These are phyloP conservation scores for Kryphioiulus occultus DNA, from an alignment of 2,888 invertebrate genomes.

Conservation along the genomic window DNA sequence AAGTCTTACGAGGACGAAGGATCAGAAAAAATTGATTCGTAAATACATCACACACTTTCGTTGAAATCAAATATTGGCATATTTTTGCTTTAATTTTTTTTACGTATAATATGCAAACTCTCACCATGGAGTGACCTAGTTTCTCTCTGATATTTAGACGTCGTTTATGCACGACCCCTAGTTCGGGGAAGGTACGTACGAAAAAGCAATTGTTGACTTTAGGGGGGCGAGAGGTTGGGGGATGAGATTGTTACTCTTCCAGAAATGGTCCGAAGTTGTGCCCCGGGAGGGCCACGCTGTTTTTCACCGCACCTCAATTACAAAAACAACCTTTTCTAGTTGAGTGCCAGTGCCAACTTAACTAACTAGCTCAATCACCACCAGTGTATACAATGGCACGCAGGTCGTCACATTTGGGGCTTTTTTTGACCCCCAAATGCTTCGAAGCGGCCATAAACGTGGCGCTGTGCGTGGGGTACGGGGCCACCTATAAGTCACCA, in stretches of 20 bases:
- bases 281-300: not conserved
- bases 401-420: conserved; percentile 3
- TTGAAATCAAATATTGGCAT: too few relatives aligned
- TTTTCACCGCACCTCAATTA: conserved; percentile 42
- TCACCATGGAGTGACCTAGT: too few relatives aligned
- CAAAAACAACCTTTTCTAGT: not conserved
- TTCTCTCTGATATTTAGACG: not conserved
- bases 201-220: conserved; percentile 16
- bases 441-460: conserved; percentile 1
- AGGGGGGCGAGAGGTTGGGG: not conserved
- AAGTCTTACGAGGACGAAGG: too few relatives aligned
- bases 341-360: conserved; percentile 6
- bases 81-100: too few relatives aligned
- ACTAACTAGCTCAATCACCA: conserved; percentile 17
- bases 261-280: conserved; percentile 16
- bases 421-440: conserved; percentile 8
- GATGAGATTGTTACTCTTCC: not conserved
- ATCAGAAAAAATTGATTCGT: too few relatives aligned
- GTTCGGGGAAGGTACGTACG: not conserved
- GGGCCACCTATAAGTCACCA: conserved; percentile 3
- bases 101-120: too few relatives aligned
- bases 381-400: not conserved
- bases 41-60: too few relatives aligned
- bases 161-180: not conserved
- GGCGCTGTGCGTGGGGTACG: too few relatives aligned